phyloP scores from a whole-genome alignment of 2,113 vertebrate species.

The Anseranas semipalmata region DNA sequence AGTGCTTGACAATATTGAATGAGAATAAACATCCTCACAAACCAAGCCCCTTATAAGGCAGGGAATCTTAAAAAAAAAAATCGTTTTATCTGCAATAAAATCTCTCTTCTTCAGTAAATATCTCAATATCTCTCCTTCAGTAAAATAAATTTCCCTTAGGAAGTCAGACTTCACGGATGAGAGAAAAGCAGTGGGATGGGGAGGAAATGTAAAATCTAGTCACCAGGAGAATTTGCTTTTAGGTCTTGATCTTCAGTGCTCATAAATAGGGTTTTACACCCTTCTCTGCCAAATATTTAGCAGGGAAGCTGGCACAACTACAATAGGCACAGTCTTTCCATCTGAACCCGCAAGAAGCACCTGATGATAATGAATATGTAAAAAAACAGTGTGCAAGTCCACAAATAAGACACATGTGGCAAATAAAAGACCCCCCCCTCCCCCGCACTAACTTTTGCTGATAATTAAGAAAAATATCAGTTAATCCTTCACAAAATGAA shows the following conservation, averaged over 20 bases:
- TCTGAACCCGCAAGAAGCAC: background rate
- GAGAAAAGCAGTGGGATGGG: background rate
- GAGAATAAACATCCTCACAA: background rate
- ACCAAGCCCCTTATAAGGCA: background rate
- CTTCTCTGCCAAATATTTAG: slow-evolving; percentile 38
- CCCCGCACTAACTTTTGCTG: background rate
- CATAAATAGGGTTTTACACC: background rate
- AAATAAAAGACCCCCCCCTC: background rate
- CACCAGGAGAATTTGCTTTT: background rate
- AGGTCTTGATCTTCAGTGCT: background rate
- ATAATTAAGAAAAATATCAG: background rate
- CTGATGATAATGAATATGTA: background rate
- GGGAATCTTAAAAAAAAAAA: background rate
- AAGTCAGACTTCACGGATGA: background rate
- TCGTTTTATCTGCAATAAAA: background rate
- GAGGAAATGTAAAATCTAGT: background rate
- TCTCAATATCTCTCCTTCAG: background rate
- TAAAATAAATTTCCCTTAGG: background rate
- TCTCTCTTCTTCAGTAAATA: background rate
- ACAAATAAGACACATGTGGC: background rate
- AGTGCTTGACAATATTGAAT: background rate
- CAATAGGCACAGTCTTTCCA: background rate
- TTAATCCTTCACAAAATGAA: background rate
- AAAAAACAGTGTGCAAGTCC: background rate
- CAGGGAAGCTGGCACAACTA: slow-evolving; percentile 39